These are phyloP conservation scores for Acyrthosiphon pisum DNA, from an alignment of 1,140 invertebrate species.

Conservation along the genomic window DNA sequence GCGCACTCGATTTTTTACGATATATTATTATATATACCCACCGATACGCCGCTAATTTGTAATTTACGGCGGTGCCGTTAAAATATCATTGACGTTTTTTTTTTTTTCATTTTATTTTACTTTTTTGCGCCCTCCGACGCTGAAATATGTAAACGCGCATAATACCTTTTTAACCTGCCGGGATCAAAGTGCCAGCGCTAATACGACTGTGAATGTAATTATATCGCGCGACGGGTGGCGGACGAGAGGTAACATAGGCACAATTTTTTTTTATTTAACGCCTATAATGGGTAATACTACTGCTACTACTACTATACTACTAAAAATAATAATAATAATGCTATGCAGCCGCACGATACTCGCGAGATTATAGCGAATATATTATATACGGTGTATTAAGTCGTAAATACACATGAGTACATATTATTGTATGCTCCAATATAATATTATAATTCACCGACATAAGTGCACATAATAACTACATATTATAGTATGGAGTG, in stretches of 20 bases:
- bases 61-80: background rate
- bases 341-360: background rate
- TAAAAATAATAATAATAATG: background rate
- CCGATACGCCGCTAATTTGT: background rate
- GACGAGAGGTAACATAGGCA: background rate
- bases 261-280: background rate
- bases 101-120: background rate
- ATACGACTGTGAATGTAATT: background rate
- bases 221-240: background rate
- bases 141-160: slow-evolving; percentile 11
- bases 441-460: background rate
- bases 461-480: background rate
- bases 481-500: no score
- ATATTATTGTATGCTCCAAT: background rate
- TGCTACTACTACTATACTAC: background rate
- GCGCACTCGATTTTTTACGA: background rate
- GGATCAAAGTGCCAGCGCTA: background rate
- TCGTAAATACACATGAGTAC: background rate
- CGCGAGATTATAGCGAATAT: background rate
- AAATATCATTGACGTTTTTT: slow-evolving; percentile 7
- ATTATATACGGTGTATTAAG: background rate
- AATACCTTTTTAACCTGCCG: slow-evolving; percentile 12
- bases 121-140: background rate
- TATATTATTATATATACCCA: background rate
- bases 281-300: background rate